A percentile compares a stretch with the other conserved stretches of the same genome.
Evolutionary conservation across 1,140 invertebrate species (phyloP).

Genomic region (Oncopeltus fasciatus): DNA sequence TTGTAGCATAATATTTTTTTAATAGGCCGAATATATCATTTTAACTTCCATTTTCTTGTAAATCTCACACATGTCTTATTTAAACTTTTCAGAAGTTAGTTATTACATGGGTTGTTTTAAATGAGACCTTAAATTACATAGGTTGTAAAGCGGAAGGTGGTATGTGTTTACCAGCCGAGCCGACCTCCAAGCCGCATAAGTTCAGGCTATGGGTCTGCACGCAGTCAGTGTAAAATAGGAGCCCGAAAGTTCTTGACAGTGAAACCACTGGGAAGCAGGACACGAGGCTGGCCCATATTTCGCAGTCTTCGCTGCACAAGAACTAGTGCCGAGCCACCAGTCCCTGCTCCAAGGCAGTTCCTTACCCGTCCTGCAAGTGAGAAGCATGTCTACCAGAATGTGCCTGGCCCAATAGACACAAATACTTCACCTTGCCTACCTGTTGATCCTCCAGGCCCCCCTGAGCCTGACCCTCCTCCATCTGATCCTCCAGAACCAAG

Average conservation of each 20-base stretch:
- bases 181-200: constrained; percentile 35
- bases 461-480: neutral
- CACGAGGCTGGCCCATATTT: constrained; percentile 22
- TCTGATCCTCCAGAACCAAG: neutral
- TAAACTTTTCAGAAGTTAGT: too few relatives aligned
- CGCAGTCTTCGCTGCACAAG: constrained; percentile 16
- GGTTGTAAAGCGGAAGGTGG: too few relatives aligned
- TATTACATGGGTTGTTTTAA: too few relatives aligned
- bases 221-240: constrained; percentile 36
- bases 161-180: constrained; percentile 19
- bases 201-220: constrained; percentile 45
- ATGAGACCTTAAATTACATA: too few relatives aligned
- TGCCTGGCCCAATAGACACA: constrained; percentile 31
- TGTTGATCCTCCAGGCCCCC: too few relatives aligned
- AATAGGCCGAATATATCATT: too few relatives aligned
- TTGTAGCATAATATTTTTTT: too few relatives aligned
- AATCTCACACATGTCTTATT: too few relatives aligned
- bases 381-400: constrained; percentile 39
- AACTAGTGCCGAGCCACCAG: constrained; percentile 9
- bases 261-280: constrained; percentile 8
- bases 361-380: constrained; percentile 30
- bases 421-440: too few relatives aligned
- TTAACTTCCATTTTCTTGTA: too few relatives aligned
- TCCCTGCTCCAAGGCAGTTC: constrained; percentile 14
- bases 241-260: constrained; percentile 15